phyloP scores from a whole-genome alignment of 1,140 invertebrate genomes.

The Danaus melanippus region DNA sequence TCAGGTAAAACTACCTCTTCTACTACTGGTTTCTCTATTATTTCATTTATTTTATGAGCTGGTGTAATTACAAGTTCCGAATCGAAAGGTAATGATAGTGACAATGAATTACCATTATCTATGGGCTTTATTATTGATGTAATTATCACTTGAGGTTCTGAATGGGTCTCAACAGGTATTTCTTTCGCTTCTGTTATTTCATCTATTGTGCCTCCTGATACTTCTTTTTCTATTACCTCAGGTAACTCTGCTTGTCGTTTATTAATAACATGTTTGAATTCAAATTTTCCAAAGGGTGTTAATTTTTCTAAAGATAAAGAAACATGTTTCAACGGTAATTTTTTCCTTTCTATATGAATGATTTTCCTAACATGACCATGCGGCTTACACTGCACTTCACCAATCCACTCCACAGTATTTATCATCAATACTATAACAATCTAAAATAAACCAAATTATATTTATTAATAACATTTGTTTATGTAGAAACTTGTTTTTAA shows the following conservation, averaged over 20 bases:
- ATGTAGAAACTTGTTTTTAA: constrained; percentile 7
- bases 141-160: constrained; percentile 20
- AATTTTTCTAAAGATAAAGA: constrained; percentile 32
- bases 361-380: constrained; percentile 27
- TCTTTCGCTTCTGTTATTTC: constrained; percentile 11
- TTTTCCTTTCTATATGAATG: constrained; percentile 35
- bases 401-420: constrained; percentile 21
- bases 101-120: constrained; percentile 6
- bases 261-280: constrained; percentile 35
- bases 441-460: constrained; percentile 8
- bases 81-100: constrained; percentile 13
- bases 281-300: constrained; percentile 44
- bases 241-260: constrained; percentile 19
- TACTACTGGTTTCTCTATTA: constrained; percentile 2
- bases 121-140: constrained; percentile 17
- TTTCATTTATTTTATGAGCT: constrained; percentile 3
- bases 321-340: constrained; percentile 28
- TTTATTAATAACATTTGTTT: constrained; percentile 4
- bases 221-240: constrained; percentile 3
- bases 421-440: constrained; percentile 21
- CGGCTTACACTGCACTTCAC: constrained; percentile 15
- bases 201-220: too few relatives aligned
- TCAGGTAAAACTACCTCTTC: constrained; percentile 9
- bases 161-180: constrained; percentile 12
- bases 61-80: constrained; percentile 8